Conservation (phyloP, 2,113 vertebrate genomes). For the Recurvirostra avosetta region DNA sequence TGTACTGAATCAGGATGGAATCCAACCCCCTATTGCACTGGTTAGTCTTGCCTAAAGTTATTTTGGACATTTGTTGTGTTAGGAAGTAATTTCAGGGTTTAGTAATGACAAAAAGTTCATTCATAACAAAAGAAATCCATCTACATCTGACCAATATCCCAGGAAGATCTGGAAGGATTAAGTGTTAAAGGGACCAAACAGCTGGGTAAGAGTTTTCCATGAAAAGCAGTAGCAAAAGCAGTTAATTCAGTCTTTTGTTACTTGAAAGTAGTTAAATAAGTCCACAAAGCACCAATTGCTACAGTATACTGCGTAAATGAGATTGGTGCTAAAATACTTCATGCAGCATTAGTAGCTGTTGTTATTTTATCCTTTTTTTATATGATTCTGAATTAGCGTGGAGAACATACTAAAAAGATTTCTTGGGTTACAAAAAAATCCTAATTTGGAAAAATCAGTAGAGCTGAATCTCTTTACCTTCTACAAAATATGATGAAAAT, state of each 20-base stretch:
- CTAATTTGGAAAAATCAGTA: not conserved
- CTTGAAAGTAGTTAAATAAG: not conserved
- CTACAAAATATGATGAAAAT: not conserved
- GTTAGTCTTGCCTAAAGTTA: slow-evolving; percentile 19
- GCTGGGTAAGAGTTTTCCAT: not conserved
- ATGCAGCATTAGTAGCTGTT: not conserved
- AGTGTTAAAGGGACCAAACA: not conserved
- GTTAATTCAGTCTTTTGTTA: not conserved
- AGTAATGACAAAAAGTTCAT: not conserved
- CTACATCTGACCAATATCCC: not conserved
- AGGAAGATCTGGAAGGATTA: not conserved
- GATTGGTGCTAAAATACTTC: not conserved
- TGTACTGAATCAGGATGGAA: slow-evolving; percentile 70
- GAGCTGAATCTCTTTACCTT: not conserved
- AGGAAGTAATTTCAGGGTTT: not conserved
- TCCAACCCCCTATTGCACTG: slow-evolving; percentile 56
- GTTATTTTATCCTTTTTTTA: not conserved
- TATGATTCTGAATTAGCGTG: not conserved
- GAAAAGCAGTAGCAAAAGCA: not conserved
- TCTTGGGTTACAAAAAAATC: not conserved
- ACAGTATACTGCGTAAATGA: not conserved
- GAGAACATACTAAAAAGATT: not conserved
- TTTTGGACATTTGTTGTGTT: not conserved
- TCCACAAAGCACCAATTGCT: not conserved
- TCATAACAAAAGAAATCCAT: not conserved